Base-by-base conservation (phyloP, 2,113 vertebrate genomes). In the Callochromis pleurospilus region DNA sequence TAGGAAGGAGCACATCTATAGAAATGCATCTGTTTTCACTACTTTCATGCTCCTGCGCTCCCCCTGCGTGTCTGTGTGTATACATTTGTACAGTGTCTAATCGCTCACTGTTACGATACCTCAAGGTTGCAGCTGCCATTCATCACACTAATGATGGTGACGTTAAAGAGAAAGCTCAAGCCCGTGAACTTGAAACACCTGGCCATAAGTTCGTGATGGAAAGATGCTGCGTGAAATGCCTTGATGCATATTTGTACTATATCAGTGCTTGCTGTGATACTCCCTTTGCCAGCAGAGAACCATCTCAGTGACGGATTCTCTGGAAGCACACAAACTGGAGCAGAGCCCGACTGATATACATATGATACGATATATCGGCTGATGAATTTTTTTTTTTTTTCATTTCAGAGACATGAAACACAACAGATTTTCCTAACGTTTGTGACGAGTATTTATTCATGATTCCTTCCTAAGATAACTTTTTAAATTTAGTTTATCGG, bases 241-340 rank as follows among this genome's bases (percentile, higher is more conserved):
- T 79, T 29, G 42, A 86, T 79, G 38, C n/a, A 83, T 53, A 79
- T 79, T 83, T 83, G 82, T 31, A 68, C 4, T 21, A 26, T 82
- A 84, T 90, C 45, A 17, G 36, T 5, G 7, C n/a, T 19, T 56
- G 49, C 56, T 86, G 62, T 26, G 31, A 77, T 83, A 88, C 89
- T 94, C 93, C 92, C 89, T 24, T 49, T 36, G 15, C 79, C 88
- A 91, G 90, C 75, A 92, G 91, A 90, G 65, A 91, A 36, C 7
- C n/a, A 73, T 91, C 87, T 81, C 65, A 42, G 29, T 58, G 19
- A 88, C 13, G 19, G n/a, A 88, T 33, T 80, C 38, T 21, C 33
- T 38, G 17, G 6, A 2, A 60, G 45, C 26, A 53, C 65, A n/a
- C 6, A 56, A 56, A 86, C 19, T 47, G 70, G 70, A 47, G 70